A percentile compares a stretch with the other conserved stretches of the same genome.
These are phyloP conservation scores for Tapirus indicus DNA, from an alignment of 2,797 vertebrate genomes.

Conservation along the genomic window DNA sequence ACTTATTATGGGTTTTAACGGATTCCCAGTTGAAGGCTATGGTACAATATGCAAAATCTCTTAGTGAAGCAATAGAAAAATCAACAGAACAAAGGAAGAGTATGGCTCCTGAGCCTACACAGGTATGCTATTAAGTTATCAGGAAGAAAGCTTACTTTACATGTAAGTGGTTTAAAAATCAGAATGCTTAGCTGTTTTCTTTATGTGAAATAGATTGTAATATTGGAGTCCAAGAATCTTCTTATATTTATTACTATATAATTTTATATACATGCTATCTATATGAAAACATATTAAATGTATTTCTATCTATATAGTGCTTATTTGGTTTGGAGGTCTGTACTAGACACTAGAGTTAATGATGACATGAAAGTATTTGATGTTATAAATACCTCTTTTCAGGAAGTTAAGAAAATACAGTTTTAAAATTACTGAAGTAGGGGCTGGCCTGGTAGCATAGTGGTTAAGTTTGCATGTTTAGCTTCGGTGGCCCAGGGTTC, in stretches of 20 bases:
- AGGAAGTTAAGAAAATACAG: not conserved
- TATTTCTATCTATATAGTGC: conserved; percentile 16
- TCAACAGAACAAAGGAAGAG: conserved; percentile 98
- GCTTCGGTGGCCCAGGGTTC: too few species aligned
- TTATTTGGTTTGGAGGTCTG: conserved; percentile 26
- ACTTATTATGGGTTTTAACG: conserved; percentile 98
- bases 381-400: not conserved
- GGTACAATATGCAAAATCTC: conserved; percentile 99
- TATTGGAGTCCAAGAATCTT: conserved; percentile 24
- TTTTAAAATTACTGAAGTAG: not conserved
- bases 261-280: not conserved
- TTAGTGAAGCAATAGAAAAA: conserved; percentile 99
- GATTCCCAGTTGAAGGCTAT: conserved; percentile 99
- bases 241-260: not conserved
- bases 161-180: conserved; percentile 25
- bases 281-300: not conserved
- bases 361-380: conserved; percentile 13
- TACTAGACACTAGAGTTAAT: not conserved
- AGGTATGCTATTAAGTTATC: conserved; percentile 85
- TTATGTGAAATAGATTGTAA: conserved; percentile 42
- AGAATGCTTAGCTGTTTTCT: conserved; percentile 55
- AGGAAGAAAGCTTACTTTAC: not conserved
- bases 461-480: too few species aligned
- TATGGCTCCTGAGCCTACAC: conserved; percentile 93
- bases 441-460: too few species aligned